phyloP scores from a whole-genome alignment of 2,888 invertebrate genomes.

The Siphonodentalium dalli region DNA sequence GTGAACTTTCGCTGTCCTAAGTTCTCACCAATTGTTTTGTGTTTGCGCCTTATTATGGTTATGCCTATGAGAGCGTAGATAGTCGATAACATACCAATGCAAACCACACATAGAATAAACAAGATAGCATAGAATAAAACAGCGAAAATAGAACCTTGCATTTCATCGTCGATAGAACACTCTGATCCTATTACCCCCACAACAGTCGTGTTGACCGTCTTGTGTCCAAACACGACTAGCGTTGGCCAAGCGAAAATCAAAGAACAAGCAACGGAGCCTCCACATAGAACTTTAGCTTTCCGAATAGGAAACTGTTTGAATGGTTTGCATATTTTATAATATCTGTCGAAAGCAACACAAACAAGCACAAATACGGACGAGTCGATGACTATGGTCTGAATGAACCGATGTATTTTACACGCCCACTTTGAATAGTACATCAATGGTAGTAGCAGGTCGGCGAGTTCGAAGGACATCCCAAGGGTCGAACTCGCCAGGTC shows the following conservation, averaged over 20 bases:
- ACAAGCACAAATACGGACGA: conserved; percentile 44
- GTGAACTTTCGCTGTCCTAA: conserved; percentile 19
- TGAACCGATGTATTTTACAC: conserved; percentile 44
- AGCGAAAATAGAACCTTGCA: conserved; percentile 31
- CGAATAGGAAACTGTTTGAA: conserved; percentile 39
- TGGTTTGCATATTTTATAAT: conserved; percentile 47
- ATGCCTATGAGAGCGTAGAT: conserved; percentile 43
- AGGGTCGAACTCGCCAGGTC: conserved; percentile 42
- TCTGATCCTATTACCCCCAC: conserved; percentile 35
- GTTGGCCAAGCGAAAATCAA: conserved; percentile 41
- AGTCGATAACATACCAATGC: conserved; percentile 33
- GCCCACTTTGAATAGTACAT: conserved; percentile 35
- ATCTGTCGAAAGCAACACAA: conserved; percentile 48
- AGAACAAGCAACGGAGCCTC: conserved; percentile 31
- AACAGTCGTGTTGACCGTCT: conserved; percentile 30
- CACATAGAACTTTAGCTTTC: conserved; percentile 39
- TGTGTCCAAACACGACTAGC: conserved; percentile 38
- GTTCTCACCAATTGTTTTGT: conserved; percentile 38
- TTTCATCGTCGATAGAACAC: conserved; percentile 39
- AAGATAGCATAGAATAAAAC: conserved; percentile 41
- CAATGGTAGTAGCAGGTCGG: conserved; percentile 42
- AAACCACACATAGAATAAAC: conserved; percentile 35
- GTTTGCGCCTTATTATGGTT: conserved; percentile 36
- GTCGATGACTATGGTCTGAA: conserved; percentile 41
- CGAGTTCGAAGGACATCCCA: conserved; percentile 42